Evolutionary conservation across 2,113 vertebrate genomes (phyloP), one percentile per base, ranked within the genome.

Genomic region (Manacus vitellinus): DNA sequence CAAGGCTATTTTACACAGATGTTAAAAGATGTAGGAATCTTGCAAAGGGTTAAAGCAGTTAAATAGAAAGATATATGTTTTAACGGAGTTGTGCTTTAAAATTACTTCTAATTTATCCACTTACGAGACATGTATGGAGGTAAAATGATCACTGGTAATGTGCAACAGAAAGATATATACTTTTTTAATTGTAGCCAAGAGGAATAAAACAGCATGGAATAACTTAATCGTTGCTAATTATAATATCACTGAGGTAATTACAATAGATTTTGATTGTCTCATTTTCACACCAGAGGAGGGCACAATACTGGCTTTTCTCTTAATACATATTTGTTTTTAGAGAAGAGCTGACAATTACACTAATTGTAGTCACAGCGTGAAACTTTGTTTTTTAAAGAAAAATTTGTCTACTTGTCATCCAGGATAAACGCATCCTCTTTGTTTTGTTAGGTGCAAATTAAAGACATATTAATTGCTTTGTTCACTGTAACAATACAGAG

Each of bases 231-330:
- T 98, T 97, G 98, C 98, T 99, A 99, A 99, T 99, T 99, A 99
- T 98, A 99, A 99, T 99, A 99, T 99, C 98, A 98, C 98, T 98
- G 98, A 98, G 98, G 97, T 99, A 99, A 99, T 99, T 99, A 99
- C 98, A 98, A 99, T 99, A 98, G 98, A 99, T 99, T 99, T 98
- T 99, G 99, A 99, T 99, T 99, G 98, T 99, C 98, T 99, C 98
- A 98, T 99, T 99, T 99, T 98, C 98, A 98, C 98, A 97, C 98
- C 98, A 98, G 98, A 98, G 98, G 98, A 98, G 98, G 98, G 97
- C 98, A 98, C 97, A 97, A 98, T 98, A 98, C 98, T 96, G 98
- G 98, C 96, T 86, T 98, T 98, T 97, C 97, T 98, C 98, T 99
- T 99, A 99, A 99, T 99, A 98, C 98, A 98, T 98, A 98, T 99